Evolutionary conservation across 2,113 vertebrate genomes (phyloP).

Genomic region (Rattus rattus): DNA sequence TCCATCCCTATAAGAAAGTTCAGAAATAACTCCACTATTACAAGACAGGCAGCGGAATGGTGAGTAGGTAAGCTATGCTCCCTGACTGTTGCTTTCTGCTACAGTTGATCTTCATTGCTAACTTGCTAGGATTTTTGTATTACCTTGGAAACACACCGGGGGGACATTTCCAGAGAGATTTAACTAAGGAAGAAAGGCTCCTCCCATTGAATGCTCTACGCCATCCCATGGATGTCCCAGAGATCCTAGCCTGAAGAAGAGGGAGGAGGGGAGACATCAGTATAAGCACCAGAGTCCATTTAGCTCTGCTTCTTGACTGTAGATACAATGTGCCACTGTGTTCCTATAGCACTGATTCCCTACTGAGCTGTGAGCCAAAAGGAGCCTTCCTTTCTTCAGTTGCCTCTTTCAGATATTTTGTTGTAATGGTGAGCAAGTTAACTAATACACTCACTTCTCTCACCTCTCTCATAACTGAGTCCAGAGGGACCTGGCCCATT

Average conservation of each 20-base stretch:
- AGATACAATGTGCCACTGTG: no score
- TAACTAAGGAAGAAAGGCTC: background rate
- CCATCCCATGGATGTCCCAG: background rate
- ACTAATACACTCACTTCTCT: background rate
- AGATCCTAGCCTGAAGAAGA: no score
- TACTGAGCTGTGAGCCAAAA: background rate
- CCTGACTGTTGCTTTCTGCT: background rate
- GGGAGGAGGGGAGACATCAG: no score
- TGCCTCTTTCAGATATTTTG: background rate
- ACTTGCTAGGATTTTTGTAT: background rate
- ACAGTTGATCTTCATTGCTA: background rate
- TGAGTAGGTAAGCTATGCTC: no score
- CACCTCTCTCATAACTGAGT: no score
- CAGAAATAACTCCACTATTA: background rate
- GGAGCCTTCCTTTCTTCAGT: background rate
- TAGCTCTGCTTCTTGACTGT: background rate
- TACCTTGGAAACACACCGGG: background rate
- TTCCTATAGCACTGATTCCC: background rate
- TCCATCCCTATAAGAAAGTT: background rate
- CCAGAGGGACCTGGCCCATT: background rate
- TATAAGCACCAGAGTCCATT: background rate
- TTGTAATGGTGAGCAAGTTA: background rate
- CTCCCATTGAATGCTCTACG: background rate
- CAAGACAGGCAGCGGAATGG: background rate
- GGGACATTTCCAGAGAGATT: no score